Evolutionary conservation across 1,140 invertebrate genomes (phyloP).

Genomic region (Drosophila sucinea): DNA sequence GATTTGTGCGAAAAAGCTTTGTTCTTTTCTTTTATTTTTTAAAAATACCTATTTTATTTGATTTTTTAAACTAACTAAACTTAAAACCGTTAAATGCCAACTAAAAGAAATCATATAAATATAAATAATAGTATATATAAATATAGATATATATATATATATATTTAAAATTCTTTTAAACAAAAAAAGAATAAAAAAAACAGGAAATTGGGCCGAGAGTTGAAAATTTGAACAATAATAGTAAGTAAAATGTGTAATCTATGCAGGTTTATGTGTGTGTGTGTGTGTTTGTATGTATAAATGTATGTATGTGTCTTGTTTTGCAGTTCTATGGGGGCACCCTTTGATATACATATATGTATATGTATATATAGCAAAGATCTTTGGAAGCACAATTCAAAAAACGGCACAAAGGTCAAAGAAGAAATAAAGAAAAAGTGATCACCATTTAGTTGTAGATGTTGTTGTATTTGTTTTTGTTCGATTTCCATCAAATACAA

Average conservation of each 20-base stretch:
- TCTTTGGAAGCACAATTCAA: slow-evolving; percentile 82
- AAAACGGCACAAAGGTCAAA: slow-evolving; percentile 65
- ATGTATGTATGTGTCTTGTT: slow-evolving; percentile 39
- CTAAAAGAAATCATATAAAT: slow-evolving; percentile 49
- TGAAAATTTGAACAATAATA: slow-evolving; percentile 56
- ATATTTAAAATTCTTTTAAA: slow-evolving; percentile 38
- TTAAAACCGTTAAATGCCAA: slow-evolving; percentile 31
- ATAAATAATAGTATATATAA: slow-evolving; percentile 35
- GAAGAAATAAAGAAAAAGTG: slow-evolving; percentile 66
- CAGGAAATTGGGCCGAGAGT: slow-evolving; percentile 82
- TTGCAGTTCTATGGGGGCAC: slow-evolving; percentile 52
- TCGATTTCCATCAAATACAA: slow-evolving; percentile 73
- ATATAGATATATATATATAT: slow-evolving; percentile 39
- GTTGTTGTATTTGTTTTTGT: slow-evolving; percentile 5
- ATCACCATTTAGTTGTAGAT: slow-evolving; percentile 56
- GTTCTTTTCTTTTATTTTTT: slow-evolving; percentile 14
- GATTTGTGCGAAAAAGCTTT: slow-evolving; percentile 63
- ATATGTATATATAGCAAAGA: slow-evolving; percentile 26
- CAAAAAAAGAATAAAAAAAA: slow-evolving; percentile 68
- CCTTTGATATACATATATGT: slow-evolving; percentile 28
- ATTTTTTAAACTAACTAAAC: slow-evolving; percentile 29
- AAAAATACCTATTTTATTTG: neutral
- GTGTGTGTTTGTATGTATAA: slow-evolving; percentile 40
- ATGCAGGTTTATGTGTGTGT: slow-evolving; percentile 43
- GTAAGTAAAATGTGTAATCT: slow-evolving; percentile 23